These are phyloP conservation scores for Pogonus chalceus DNA, from an alignment of 1,140 invertebrate genomes.

Conservation along the genomic window DNA sequence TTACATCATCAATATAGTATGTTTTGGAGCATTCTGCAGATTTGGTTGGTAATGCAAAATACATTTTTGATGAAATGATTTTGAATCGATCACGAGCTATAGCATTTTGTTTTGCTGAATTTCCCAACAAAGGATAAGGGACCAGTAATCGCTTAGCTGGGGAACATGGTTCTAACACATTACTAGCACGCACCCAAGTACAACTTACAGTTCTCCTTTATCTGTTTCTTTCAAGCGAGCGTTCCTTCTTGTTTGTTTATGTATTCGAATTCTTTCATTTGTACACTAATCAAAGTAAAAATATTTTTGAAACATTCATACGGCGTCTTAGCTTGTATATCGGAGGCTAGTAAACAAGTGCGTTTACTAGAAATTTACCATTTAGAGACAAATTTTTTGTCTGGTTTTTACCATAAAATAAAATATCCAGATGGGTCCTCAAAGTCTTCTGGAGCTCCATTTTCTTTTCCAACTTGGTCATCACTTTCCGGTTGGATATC, in stretches of 20 bases:
- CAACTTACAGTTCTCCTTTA: slow-evolving; percentile 1
- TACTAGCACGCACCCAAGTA: slow-evolving; percentile 5
- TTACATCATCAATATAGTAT: too few species aligned
- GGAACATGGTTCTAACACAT: slow-evolving; percentile 1
- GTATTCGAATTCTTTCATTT: slow-evolving; percentile 4
- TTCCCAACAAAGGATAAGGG: not conserved
- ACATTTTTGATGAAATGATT: too few species aligned
- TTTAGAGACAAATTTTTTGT: slow-evolving; percentile 3
- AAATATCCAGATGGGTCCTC: not conserved
- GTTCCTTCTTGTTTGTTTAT: slow-evolving; percentile 4
- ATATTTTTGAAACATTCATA: slow-evolving; percentile 7
- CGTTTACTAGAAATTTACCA: not conserved
- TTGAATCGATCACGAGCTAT: not conserved
- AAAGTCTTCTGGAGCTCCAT: slow-evolving; percentile 3
- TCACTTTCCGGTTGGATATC: not conserved
- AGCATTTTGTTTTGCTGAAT: not conserved
- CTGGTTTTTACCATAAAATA: slow-evolving; percentile 4
- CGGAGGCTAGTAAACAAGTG: slow-evolving; percentile 3
- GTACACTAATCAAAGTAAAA: slow-evolving; percentile 3
- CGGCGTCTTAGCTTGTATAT: slow-evolving; percentile 4
- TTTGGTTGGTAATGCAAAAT: slow-evolving; percentile 4
- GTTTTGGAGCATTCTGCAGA: too few species aligned
- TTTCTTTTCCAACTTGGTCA: slow-evolving; percentile 9
- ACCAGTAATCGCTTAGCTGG: not conserved
- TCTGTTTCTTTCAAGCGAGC: not conserved